Conservation (phyloP, 1,140 invertebrate genomes). For the Ridgeia piscesae region DNA sequence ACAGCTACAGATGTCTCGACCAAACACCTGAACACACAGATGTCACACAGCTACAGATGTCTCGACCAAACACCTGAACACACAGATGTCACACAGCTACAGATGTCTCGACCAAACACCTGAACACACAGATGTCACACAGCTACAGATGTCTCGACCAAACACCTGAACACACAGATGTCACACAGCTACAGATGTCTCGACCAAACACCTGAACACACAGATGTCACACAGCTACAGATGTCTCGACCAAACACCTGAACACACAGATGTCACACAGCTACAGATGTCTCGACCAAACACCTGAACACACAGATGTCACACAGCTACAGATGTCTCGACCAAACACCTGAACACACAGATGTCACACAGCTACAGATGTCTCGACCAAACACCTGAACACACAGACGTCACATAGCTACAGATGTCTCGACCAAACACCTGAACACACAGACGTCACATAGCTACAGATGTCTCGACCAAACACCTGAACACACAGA, state of each 20-base stretch:
- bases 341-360: not conserved
- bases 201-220: not conserved
- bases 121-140: constrained; percentile 12
- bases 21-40: not conserved
- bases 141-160: not conserved
- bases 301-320: constrained; percentile 19
- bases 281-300: constrained; percentile 25
- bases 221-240: not conserved
- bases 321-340: not conserved
- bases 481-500: constrained; percentile 25
- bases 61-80: not conserved
- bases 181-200: not conserved
- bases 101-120: constrained; percentile 27
- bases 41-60: not conserved
- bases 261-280: constrained; percentile 14
- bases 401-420: not conserved
- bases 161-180: not conserved
- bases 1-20: not conserved
- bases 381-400: not conserved
- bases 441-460: constrained; percentile 12
- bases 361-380: not conserved
- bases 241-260: not conserved
- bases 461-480: constrained; percentile 18
- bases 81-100: constrained; percentile 13
- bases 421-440: not conserved